These are phyloP conservation scores for Homarus gammarus DNA, from an alignment of 2,888 invertebrate genomes.

Conservation along the genomic window DNA sequence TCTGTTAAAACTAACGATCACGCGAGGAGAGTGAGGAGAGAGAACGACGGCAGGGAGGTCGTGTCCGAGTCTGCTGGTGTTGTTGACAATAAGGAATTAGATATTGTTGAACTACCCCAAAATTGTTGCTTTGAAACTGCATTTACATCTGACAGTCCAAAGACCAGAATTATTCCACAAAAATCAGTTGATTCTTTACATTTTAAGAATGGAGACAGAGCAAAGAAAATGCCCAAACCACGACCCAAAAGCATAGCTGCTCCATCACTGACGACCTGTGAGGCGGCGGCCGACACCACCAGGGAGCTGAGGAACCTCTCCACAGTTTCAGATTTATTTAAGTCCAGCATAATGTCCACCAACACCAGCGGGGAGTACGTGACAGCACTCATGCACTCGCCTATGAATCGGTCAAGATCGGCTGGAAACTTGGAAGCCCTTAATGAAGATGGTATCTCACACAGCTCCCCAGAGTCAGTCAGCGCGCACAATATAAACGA, in stretches of 20 bases:
- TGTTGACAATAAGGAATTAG: constrained; percentile 32
- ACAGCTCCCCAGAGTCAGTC: not conserved
- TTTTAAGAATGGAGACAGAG: constrained; percentile 32
- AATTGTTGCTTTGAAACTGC: constrained; percentile 79
- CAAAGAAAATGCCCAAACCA: not conserved
- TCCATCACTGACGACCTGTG: constrained; percentile 5
- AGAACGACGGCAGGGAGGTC: constrained; percentile 31
- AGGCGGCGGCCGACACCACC: not conserved
- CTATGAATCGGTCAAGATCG: constrained; percentile 62
- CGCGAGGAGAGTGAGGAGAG: constrained; percentile 52
- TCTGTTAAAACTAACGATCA: constrained; percentile 63
- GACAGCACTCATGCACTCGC: constrained; percentile 44
- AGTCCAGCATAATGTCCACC: constrained; percentile 54
- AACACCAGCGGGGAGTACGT: constrained; percentile 37
- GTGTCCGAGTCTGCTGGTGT: constrained; percentile 1
- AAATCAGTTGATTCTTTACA: constrained; percentile 77
- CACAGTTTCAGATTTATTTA: constrained; percentile 52
- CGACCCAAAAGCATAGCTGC: constrained; percentile 74
- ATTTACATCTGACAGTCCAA: constrained; percentile 79
- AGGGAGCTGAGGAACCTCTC: constrained; percentile 25
- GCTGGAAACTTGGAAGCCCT: constrained; percentile 54
- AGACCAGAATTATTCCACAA: constrained; percentile 78
- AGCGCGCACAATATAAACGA: not conserved
- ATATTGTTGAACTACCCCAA: constrained; percentile 67
- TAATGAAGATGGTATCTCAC: not conserved